Conservation (phyloP, 2,113 vertebrate genomes). For the Cromileptes altivelis region DNA sequence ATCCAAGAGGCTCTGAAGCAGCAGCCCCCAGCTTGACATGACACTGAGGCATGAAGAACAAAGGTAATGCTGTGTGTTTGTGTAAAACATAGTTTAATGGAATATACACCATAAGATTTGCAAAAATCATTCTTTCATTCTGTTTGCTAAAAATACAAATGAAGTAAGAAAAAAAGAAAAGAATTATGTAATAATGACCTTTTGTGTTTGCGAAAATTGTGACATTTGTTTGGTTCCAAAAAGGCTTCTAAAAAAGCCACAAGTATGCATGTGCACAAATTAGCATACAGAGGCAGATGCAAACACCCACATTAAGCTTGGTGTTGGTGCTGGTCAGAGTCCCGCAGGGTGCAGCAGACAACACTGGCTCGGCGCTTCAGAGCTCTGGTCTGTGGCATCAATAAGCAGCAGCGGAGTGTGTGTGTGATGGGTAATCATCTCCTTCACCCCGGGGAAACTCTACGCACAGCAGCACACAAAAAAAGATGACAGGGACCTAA, state of each 20-base stretch:
- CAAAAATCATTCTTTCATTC: not conserved
- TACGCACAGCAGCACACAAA: constrained; percentile 52
- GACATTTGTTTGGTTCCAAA: constrained; percentile 26
- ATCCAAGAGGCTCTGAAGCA: constrained; percentile 58
- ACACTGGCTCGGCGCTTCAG: constrained; percentile 80
- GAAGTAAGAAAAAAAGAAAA: not conserved
- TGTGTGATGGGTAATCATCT: constrained; percentile 88
- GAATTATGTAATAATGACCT: constrained; percentile 30
- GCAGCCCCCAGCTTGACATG: constrained; percentile 7
- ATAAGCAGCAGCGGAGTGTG: constrained; percentile 88
- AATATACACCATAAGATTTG: not conserved
- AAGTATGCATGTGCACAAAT: not conserved
- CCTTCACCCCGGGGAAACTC: constrained; percentile 88
- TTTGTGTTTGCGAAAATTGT: constrained; percentile 15
- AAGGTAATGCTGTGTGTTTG: constrained; percentile 46
- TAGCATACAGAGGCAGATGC: not conserved
- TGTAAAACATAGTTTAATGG: not conserved
- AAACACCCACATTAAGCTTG: constrained; percentile 6
- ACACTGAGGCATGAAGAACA: constrained; percentile 44
- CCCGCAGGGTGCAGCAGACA: constrained; percentile 65
- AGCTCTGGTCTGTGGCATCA: constrained; percentile 87
- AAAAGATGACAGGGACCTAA: constrained; percentile 52
- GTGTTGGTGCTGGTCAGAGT: constrained; percentile 41
- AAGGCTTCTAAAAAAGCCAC: not conserved
- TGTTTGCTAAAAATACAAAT: constrained; percentile 12